Conservation (phyloP, 2,797 vertebrate genomes). For the Notolabrus celidotus region DNA sequence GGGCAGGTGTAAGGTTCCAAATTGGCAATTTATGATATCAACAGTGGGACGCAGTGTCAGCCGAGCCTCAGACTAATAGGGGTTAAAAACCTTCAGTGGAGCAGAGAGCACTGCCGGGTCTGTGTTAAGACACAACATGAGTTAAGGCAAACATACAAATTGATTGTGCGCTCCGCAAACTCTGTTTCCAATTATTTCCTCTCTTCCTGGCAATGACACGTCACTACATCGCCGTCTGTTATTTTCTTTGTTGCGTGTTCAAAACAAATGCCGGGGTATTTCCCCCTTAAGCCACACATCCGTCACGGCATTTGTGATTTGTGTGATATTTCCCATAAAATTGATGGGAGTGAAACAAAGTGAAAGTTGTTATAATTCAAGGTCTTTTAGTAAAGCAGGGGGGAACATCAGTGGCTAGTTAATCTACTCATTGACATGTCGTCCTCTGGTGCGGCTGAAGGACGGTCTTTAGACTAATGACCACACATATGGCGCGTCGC, state of each 20-base stretch:
- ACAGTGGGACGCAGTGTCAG: slow-evolving; percentile 64
- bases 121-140: slow-evolving; percentile 42
- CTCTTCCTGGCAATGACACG: slow-evolving; percentile 49
- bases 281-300: slow-evolving; percentile 64
- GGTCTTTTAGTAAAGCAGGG: slow-evolving; percentile 79
- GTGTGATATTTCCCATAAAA: slow-evolving; percentile 70
- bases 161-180: slow-evolving; percentile 54
- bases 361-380: slow-evolving; percentile 84
- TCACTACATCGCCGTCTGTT: slow-evolving; percentile 6
- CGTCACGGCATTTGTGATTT: slow-evolving; percentile 65
- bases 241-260: slow-evolving; percentile 22
- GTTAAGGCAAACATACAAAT: slow-evolving; percentile 68
- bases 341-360: slow-evolving; percentile 77
- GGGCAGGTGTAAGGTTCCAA: slow-evolving; percentile 74
- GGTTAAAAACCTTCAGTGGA: slow-evolving; percentile 74
- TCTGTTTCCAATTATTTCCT: slow-evolving; percentile 65
- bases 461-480: slow-evolving; percentile 87
- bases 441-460: slow-evolving; percentile 86
- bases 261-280: slow-evolving; percentile 59
- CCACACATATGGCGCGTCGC: slow-evolving; percentile 83
- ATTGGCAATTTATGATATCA: slow-evolving; percentile 81
- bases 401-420: slow-evolving; percentile 78
- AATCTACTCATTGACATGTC: slow-evolving; percentile 86
- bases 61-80: slow-evolving; percentile 66
- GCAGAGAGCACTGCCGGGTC: slow-evolving; percentile 50